Evolutionary conservation across 2,113 vertebrate species (phyloP).

Genomic region (Myodes glareolus): DNA sequence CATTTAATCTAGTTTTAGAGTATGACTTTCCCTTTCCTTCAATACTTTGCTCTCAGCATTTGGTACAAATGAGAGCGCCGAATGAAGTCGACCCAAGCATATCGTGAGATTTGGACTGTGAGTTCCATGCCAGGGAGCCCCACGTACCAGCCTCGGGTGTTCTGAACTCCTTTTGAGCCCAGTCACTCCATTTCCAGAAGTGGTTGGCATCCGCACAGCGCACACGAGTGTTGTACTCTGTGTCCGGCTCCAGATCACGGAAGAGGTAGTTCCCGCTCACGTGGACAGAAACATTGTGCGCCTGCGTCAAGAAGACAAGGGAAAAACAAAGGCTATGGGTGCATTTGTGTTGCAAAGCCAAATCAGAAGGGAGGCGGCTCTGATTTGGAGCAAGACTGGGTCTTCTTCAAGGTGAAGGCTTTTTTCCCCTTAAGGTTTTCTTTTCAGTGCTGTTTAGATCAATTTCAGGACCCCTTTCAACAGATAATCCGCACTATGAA

Average conservation of each 20-base stretch:
- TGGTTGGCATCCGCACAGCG: conserved; percentile 73
- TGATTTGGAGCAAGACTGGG: background rate
- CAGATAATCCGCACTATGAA: background rate
- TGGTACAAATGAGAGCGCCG: background rate
- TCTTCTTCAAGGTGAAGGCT: background rate
- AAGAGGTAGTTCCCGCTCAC: background rate
- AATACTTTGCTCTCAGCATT: background rate
- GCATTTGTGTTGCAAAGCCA: background rate
- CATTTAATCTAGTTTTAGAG: background rate
- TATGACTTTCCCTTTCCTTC: background rate
- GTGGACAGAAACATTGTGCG: conserved; percentile 75
- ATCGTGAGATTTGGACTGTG: background rate
- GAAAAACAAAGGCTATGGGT: background rate
- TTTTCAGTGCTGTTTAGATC: background rate
- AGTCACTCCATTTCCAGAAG: conserved; percentile 88
- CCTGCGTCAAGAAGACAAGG: conserved; percentile 31
- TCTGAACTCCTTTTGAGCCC: conserved; percentile 52
- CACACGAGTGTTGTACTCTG: conserved; percentile 67
- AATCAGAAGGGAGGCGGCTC: background rate
- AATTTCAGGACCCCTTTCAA: background rate
- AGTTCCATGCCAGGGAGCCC: background rate
- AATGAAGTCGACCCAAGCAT: background rate
- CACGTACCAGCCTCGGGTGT: conserved; percentile 84
- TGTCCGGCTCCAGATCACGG: conserved; percentile 68
- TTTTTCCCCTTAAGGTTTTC: background rate